Conservation (phyloP, 1,140 invertebrate species). For the Megalonaias nervosa region DNA sequence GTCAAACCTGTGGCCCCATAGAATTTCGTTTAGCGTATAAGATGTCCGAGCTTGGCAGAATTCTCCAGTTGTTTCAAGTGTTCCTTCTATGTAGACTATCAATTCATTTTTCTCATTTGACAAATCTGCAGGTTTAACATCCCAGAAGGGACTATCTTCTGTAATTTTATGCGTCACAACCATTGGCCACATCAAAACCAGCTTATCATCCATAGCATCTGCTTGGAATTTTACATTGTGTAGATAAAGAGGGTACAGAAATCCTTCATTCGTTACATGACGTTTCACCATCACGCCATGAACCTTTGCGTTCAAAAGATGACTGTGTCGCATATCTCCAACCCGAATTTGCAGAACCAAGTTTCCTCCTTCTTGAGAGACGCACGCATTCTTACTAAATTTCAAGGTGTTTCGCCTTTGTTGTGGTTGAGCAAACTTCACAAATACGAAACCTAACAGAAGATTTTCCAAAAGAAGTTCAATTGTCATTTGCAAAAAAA, state of each 20-base stretch:
- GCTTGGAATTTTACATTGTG: slow-evolving; percentile 76
- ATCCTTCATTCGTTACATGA: slow-evolving; percentile 57
- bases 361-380: slow-evolving; percentile 80
- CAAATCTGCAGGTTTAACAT: slow-evolving; percentile 89
- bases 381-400: slow-evolving; percentile 66
- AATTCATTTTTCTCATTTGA: slow-evolving; percentile 93
- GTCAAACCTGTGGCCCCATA: slow-evolving; percentile 74
- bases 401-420: slow-evolving; percentile 66
- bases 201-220: slow-evolving; percentile 86
- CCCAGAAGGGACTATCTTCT: slow-evolving; percentile 87
- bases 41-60: slow-evolving; percentile 72
- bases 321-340: slow-evolving; percentile 67
- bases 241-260: slow-evolving; percentile 56
- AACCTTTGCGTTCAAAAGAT: slow-evolving; percentile 75
- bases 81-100: slow-evolving; percentile 93
- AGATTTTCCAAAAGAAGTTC: slow-evolving; percentile 67
- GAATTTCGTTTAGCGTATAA: slow-evolving; percentile 72
- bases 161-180: slow-evolving; percentile 86
- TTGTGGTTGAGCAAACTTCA: slow-evolving; percentile 67
- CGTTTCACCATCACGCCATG: slow-evolving; percentile 73
- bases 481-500: slow-evolving; percentile 64
- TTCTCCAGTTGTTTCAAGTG: slow-evolving; percentile 70
- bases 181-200: slow-evolving; percentile 97
- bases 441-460: slow-evolving; percentile 66
- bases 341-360: slow-evolving; percentile 85